These are phyloP conservation scores for Grallaria varia DNA, from an alignment of 2,113 vertebrate species.

Conservation along the genomic window DNA sequence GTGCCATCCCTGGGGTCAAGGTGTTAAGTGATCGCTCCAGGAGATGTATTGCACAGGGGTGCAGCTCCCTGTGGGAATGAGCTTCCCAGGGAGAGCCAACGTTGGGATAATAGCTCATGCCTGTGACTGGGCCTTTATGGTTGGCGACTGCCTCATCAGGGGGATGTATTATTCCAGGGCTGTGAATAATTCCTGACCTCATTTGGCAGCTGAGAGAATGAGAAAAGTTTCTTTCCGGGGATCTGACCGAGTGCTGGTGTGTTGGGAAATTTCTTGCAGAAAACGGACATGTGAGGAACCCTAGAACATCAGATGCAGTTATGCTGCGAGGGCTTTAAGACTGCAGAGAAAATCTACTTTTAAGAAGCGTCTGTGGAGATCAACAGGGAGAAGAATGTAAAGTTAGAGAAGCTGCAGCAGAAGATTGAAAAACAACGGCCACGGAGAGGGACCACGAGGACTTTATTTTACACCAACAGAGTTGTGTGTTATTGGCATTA, in stretches of 20 bases:
- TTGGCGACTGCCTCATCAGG: neutral
- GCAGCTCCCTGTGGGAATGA: slow-evolving; percentile 34
- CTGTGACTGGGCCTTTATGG: neutral
- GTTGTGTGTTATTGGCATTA: no score
- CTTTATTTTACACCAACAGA: no score
- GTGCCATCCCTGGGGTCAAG: neutral
- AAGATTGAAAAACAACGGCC: no score
- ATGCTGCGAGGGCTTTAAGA: no score
- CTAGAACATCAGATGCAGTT: no score
- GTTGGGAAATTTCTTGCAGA: no score
- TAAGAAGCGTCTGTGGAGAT: no score
- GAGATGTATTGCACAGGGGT: neutral
- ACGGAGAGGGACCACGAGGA: no score
- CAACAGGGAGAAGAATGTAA: no score
- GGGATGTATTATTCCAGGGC: neutral
- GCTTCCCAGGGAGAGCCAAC: neutral
- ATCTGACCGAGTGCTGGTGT: rapidly evolving
- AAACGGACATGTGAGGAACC: no score
- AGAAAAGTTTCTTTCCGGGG: neutral
- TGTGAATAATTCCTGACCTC: neutral
- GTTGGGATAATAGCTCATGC: neutral
- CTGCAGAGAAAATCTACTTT: no score
- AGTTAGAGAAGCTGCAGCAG: no score
- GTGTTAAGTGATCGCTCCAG: neutral
- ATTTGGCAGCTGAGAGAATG: neutral